A percentile compares a stretch with the other conserved stretches of the same genome.
These are phyloP conservation scores for Zaprionus davidi DNA, from an alignment of 1,140 invertebrate species.

Conservation along the genomic window DNA sequence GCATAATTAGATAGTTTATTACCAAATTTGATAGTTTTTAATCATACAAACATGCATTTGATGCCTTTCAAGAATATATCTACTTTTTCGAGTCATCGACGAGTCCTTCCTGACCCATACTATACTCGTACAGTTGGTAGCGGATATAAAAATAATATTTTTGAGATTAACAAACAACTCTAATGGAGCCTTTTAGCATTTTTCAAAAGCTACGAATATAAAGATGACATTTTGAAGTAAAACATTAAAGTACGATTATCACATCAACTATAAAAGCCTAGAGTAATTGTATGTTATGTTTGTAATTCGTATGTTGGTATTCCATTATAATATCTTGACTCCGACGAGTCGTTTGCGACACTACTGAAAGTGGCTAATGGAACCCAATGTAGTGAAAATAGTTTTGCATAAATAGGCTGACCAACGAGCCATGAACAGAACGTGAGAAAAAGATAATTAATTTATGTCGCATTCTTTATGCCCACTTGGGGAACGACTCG, in stretches of 20 bases:
- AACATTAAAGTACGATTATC: constrained; percentile 32
- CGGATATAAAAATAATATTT: too few species aligned
- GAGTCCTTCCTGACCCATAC: too few species aligned
- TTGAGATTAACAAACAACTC: background rate
- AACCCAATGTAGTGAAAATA: constrained; percentile 47
- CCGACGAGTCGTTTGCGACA: constrained; percentile 35
- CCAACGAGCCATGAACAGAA: constrained; percentile 53
- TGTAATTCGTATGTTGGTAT: constrained; percentile 2
- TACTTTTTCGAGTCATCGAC: too few species aligned
- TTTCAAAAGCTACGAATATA: background rate
- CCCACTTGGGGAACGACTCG: constrained; percentile 56
- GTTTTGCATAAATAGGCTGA: constrained; percentile 69
- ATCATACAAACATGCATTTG: too few species aligned
- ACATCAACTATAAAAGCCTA: constrained; percentile 33
- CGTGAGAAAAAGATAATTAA: constrained; percentile 81
- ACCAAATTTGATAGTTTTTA: too few species aligned
- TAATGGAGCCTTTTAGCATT: background rate
- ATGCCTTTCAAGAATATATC: too few species aligned
- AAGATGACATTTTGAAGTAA: background rate
- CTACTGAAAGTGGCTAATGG: constrained; percentile 11
- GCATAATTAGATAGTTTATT: too few species aligned
- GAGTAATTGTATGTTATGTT: background rate
- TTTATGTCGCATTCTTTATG: constrained; percentile 80
- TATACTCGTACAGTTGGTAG: too few species aligned
- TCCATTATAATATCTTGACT: constrained; percentile 16